These are phyloP conservation scores for Pteria penguin DNA, from an alignment of 2,888 invertebrate genomes.

Conservation along the genomic window DNA sequence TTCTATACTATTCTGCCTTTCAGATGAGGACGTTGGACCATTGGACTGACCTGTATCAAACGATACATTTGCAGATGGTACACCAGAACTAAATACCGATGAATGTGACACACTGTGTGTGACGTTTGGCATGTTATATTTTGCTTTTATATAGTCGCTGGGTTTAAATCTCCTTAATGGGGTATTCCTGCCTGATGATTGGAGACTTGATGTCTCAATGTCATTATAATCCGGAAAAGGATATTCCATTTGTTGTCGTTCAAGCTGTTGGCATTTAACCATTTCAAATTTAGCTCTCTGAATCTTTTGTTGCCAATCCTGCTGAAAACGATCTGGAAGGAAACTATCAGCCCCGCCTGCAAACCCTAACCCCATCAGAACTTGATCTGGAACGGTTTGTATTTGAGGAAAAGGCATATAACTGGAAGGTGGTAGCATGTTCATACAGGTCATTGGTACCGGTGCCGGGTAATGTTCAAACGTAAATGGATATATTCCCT, in stretches of 20 bases:
- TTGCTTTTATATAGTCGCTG: neutral
- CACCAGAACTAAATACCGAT: neutral
- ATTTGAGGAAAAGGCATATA: neutral
- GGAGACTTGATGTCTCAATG: neutral
- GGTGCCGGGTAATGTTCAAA: neutral
- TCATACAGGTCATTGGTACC: neutral
- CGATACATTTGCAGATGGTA: neutral
- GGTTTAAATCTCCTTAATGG: neutral
- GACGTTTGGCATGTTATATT: neutral
- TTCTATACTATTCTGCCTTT: slow-evolving; percentile 24
- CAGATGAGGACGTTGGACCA: neutral
- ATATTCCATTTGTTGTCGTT: slow-evolving; percentile 6
- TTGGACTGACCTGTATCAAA: neutral
- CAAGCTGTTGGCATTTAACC: slow-evolving; percentile 30
- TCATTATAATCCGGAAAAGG: neutral
- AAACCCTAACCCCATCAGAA: slow-evolving; percentile 71
- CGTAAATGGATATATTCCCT: neutral
- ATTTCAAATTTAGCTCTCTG: slow-evolving; percentile 51
- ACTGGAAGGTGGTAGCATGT: neutral
- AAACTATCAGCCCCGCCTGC: slow-evolving; percentile 63
- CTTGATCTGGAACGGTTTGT: slow-evolving; percentile 18
- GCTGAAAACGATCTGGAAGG: slow-evolving; percentile 73
- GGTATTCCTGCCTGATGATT: neutral
- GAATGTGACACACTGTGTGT: neutral
- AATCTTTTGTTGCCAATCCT: slow-evolving; percentile 72